These are phyloP conservation scores for Dromaius novaehollandiae DNA, from an alignment of 2,113 vertebrate species.

Conservation along the genomic window DNA sequence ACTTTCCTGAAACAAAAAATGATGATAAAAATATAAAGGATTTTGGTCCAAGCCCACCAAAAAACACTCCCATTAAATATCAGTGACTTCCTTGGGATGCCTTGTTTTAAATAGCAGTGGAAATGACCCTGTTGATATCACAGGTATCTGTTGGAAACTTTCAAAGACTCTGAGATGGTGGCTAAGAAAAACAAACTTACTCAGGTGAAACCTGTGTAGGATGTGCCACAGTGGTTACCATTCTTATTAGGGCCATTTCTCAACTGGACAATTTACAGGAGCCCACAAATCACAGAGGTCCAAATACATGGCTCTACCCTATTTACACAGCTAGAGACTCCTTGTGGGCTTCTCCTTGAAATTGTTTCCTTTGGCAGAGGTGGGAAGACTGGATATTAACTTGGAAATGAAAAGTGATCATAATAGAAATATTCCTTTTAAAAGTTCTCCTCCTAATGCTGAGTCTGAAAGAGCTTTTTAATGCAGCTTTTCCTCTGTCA, in stretches of 20 bases:
- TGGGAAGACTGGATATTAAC: background rate
- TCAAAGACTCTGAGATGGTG: background rate
- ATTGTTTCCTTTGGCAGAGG: background rate
- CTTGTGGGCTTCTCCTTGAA: background rate
- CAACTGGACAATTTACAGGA: background rate
- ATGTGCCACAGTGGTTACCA: background rate
- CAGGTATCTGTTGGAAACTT: background rate
- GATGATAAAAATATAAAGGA: background rate
- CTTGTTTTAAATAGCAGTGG: background rate
- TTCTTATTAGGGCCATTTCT: background rate
- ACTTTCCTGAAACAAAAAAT: background rate
- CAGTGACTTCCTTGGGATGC: background rate
- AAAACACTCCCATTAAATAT: background rate
- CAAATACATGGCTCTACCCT: background rate
- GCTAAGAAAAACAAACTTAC: background rate
- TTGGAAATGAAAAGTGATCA: background rate
- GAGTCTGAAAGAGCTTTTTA: background rate
- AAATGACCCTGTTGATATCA: background rate
- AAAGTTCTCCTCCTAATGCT: background rate
- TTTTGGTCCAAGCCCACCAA: background rate
- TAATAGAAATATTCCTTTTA: background rate
- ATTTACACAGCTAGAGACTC: background rate
- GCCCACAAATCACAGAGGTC: background rate
- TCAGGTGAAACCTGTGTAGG: background rate
- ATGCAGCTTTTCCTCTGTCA: background rate